A percentile compares a stretch with the other conserved stretches of the same genome.
These are phyloP conservation scores for Bradypus variegatus DNA, from an alignment of 2,797 vertebrate genomes.

Conservation along the genomic window DNA sequence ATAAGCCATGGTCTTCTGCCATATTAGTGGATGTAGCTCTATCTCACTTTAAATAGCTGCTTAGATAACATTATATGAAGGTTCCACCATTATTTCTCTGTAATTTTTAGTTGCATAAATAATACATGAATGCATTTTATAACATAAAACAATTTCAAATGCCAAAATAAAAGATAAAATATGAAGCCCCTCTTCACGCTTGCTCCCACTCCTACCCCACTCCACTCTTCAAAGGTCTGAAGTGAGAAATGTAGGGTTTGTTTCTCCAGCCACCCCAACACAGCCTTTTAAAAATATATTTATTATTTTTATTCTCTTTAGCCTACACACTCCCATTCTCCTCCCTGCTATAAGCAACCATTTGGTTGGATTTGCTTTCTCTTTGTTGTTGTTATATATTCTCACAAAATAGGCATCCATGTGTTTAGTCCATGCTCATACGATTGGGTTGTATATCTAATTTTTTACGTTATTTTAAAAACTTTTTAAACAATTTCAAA, in stretches of 20 bases:
- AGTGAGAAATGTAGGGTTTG: neutral
- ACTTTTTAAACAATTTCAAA: slow-evolving; percentile 15
- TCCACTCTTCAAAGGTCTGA: neutral
- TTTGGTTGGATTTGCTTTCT: neutral
- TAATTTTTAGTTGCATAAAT: neutral
- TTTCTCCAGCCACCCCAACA: too few relatives aligned
- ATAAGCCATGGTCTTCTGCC: neutral
- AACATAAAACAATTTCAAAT: neutral
- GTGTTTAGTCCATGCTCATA: neutral
- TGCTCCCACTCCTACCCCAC: neutral
- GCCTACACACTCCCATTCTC: neutral
- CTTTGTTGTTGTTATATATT: neutral
- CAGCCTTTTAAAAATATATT: neutral
- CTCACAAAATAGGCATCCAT: neutral
- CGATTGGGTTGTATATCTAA: neutral
- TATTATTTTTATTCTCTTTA: neutral
- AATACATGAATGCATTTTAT: neutral
- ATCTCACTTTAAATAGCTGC: neutral
- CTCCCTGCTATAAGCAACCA: neutral
- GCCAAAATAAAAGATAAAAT: neutral
- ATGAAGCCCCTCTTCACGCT: neutral
- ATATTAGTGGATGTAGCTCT: neutral
- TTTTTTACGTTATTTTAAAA: neutral
- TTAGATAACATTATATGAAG: neutral
- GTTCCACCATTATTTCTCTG: neutral